Conservation (phyloP, 2,113 vertebrate genomes). For the Numenius arquata region DNA sequence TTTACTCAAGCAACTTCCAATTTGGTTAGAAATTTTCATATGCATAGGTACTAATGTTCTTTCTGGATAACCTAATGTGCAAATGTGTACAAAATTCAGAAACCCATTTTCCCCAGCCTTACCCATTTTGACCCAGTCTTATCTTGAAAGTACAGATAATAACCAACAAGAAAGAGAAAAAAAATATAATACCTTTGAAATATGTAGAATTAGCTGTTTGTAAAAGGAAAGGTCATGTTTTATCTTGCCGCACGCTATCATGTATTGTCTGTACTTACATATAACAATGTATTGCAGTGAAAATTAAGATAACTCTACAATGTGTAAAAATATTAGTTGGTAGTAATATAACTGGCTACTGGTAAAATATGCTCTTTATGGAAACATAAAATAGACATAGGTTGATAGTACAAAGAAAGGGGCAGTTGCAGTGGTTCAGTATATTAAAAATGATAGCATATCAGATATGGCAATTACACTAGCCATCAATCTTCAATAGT, state of each 20-base stretch:
- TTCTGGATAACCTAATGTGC: neutral
- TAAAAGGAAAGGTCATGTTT: constrained; percentile 11
- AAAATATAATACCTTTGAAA: neutral
- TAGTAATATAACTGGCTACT: neutral
- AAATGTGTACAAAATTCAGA: neutral
- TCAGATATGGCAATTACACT: constrained; percentile 64
- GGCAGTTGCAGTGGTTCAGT: constrained; percentile 41
- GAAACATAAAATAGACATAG: constrained; percentile 16
- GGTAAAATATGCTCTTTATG: constrained; percentile 17
- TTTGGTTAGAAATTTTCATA: neutral
- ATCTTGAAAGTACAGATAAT: constrained; percentile 19
- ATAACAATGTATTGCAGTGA: neutral
- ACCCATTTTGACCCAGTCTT: neutral
- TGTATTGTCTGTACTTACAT: neutral
- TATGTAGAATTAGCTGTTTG: neutral
- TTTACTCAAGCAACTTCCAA: neutral
- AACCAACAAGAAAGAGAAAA: neutral
- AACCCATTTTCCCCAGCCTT: neutral
- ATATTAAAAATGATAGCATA: constrained; percentile 66
- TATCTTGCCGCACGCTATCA: neutral
- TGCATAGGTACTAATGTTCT: neutral
- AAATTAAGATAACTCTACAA: constrained; percentile 38
- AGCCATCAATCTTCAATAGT: constrained; percentile 74
- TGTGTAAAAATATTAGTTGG: neutral
- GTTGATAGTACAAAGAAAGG: constrained; percentile 29